These are phyloP conservation scores for Hydropotes inermis DNA, from an alignment of 2,113 vertebrate species.

Conservation along the genomic window DNA sequence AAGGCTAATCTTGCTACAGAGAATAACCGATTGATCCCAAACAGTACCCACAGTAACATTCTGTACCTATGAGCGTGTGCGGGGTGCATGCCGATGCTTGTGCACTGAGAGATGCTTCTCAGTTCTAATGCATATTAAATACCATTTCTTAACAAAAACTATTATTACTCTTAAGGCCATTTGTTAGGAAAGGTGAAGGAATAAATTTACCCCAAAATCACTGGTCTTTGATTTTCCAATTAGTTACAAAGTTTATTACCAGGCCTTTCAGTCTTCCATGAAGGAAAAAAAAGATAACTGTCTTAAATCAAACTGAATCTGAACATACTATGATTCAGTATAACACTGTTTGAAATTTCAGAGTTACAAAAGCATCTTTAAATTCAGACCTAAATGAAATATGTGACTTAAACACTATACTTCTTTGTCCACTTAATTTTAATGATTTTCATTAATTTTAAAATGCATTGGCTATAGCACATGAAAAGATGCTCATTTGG, in stretches of 20 bases:
- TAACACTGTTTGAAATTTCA: not conserved
- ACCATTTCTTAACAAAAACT: not conserved
- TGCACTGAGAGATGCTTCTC: not conserved
- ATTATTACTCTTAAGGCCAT: not conserved
- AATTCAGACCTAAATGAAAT: not conserved
- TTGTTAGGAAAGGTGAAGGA: not conserved
- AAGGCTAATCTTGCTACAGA: not conserved
- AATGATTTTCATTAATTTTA: slow-evolving; percentile 11
- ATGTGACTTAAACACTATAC: not conserved
- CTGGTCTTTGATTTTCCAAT: not conserved
- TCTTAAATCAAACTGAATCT: slow-evolving; percentile 1
- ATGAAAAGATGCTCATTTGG: not conserved
- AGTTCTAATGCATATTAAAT: not conserved
- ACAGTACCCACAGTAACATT: not conserved
- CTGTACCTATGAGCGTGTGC: not conserved
- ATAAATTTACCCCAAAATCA: not conserved
- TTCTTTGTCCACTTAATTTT: not conserved
- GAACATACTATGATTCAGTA: not conserved
- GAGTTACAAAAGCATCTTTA: not conserved
- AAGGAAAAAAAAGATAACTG: not conserved
- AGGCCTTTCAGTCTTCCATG: not conserved
- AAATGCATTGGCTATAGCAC: not conserved
- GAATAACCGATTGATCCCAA: not conserved
- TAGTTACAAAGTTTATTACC: slow-evolving; percentile 1
- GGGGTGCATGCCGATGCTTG: not conserved